Evolutionary conservation across 2,888 invertebrate species (phyloP), one percentile per base, ranked within the genome.

Genomic region (Ochropacha duplaris): DNA sequence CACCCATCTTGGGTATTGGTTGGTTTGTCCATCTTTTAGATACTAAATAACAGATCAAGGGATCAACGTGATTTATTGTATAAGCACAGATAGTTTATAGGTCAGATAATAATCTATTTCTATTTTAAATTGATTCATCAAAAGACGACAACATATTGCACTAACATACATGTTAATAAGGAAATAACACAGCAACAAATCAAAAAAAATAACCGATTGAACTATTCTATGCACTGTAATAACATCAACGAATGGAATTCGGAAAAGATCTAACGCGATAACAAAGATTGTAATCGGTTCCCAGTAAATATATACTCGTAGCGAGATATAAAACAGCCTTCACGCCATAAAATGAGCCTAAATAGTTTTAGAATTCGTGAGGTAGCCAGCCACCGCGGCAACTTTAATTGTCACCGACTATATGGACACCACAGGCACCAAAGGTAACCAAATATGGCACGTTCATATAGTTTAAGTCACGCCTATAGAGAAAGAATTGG

Each of bases 381-480:
- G 78, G 71, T 66, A 61, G 61, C 72, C 66, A 70, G 64, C 54
- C 19, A 9, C 19, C 16, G 9, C 19, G 64, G 62, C 55, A 54
- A 66, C 72, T 81, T 83, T 86, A 86, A 86, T 86, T 84, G 86
- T 85, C 79, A 74, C 76, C 65, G 57, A 67, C 78, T 77, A 79
- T 83, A 83, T 72, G 74, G 77, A 74, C 71, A 69, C 61, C 65
- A 24, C 8, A 51, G 54, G 61, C 31, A 36, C 57, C 57, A 56
- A 67, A 62, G 67, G 68, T 54, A 62, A 56, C 79, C 79, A 73
- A 77, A 81, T 80, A 81, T 72, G 79, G 81, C 5, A 50, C 51
- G 59, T 56, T 55, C 57, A 65, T 64, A 64, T 65, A 64, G 65
- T 65, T 57, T 58, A 50, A 81, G 81, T 82, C 82, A 82, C 81